Conservation (phyloP, 1,140 invertebrate species). For the Vollenhovia emeryi region DNA sequence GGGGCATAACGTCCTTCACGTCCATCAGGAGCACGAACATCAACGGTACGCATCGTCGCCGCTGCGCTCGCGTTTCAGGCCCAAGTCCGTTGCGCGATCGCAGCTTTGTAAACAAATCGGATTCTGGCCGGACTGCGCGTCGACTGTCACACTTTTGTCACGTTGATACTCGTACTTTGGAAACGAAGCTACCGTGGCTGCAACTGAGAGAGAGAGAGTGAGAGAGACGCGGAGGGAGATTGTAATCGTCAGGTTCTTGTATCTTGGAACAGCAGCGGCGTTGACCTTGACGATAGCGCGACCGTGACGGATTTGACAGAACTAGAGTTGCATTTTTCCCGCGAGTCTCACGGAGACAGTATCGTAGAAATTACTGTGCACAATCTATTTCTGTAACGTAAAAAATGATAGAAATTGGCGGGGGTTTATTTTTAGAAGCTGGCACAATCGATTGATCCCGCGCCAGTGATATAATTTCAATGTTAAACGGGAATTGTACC, state of each 20-base stretch:
- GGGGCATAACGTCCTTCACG: constrained; percentile 97
- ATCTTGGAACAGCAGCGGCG: neutral
- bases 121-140: neutral
- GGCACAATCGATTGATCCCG: neutral
- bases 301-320: too few relatives aligned
- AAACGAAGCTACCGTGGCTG: neutral
- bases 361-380: neutral
- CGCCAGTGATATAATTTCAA: neutral
- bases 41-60: constrained; percentile 86
- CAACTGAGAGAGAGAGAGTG: neutral
- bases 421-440: constrained; percentile 14
- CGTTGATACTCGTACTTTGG: neutral
- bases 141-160: neutral
- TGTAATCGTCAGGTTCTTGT: neutral
- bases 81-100: too few relatives aligned
- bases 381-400: constrained; percentile 7
- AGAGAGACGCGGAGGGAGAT: too few relatives aligned
- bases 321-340: too few relatives aligned
- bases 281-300: too few relatives aligned
- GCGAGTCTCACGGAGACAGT: too few relatives aligned
- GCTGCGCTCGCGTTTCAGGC: too few relatives aligned
- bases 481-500: neutral
- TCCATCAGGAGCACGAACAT: constrained; percentile 92
- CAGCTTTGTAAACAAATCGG: neutral
- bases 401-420: constrained; percentile 9